phyloP scores from a whole-genome alignment of 2,797 vertebrate species.

The Microctenopoma steveboyesi region DNA sequence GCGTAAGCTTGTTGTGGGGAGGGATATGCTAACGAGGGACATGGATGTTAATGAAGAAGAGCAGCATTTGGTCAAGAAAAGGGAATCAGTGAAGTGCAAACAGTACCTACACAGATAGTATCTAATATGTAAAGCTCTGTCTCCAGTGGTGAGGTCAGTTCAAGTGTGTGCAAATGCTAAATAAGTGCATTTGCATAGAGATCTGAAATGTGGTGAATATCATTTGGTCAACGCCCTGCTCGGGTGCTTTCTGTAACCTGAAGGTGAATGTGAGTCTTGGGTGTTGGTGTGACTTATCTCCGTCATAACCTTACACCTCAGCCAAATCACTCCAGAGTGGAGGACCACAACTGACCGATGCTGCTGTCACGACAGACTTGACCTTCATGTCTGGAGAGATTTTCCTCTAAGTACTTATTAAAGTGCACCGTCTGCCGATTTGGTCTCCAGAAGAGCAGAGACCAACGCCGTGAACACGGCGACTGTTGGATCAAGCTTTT shows the following conservation, averaged over 20 bases:
- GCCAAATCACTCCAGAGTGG: conserved; percentile 23
- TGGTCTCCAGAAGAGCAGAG: conserved; percentile 36
- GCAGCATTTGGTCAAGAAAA: conserved; percentile 35
- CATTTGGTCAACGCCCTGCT: conserved; percentile 9
- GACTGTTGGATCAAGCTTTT: conserved; percentile 31
- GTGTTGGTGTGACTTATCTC: conserved; percentile 13
- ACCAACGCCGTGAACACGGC: conserved; percentile 35
- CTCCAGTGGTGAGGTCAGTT: conserved; percentile 22
- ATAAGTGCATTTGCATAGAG: neutral
- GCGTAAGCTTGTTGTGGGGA: conserved; percentile 14
- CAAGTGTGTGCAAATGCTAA: conserved; percentile 30
- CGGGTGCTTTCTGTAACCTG: conserved; percentile 8
- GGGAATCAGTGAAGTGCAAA: conserved; percentile 1
- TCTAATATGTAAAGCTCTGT: conserved; percentile 51
- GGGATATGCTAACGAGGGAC: conserved; percentile 27
- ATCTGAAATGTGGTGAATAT: neutral
- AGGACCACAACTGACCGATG: conserved; percentile 49
- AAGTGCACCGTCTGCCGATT: conserved; percentile 45
- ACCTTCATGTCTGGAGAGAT: conserved; percentile 44
- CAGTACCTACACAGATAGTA: conserved; percentile 31
- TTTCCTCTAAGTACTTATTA: conserved; percentile 52
- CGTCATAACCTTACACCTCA: neutral
- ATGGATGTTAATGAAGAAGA: conserved; percentile 47
- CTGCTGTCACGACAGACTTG: conserved; percentile 30
- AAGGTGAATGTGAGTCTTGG: conserved; percentile 19